phyloP scores from a whole-genome alignment of 2,797 vertebrate species.

The Tadarida brasiliensis region DNA sequence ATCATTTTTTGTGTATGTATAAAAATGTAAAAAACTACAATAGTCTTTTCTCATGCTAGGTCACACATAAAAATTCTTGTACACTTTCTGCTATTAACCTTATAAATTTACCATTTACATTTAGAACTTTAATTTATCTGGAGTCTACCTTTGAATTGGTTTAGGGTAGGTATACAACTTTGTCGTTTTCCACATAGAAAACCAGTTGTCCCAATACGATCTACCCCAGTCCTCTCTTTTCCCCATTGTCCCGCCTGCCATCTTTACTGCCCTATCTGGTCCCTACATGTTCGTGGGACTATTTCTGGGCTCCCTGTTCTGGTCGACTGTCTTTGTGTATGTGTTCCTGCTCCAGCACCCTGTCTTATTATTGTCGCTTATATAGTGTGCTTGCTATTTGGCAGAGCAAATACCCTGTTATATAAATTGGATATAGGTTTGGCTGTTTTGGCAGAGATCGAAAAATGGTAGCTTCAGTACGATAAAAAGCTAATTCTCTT shows the following conservation, averaged over 20 bases:
- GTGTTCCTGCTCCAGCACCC: not conserved
- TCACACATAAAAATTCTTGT: not conserved
- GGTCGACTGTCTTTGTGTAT: not conserved
- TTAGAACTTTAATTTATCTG: not conserved
- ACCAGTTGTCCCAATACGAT: not conserved
- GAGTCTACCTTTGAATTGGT: not conserved
- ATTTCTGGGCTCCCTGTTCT: not conserved
- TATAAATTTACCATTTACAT: not conserved
- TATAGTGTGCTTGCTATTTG: not conserved
- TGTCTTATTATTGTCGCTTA: not conserved
- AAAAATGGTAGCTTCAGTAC: not conserved
- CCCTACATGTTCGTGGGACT: not conserved
- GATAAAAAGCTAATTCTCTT: not conserved
- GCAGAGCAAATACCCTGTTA: not conserved
- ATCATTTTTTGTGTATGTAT: not conserved
- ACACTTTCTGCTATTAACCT: not conserved
- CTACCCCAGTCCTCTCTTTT: not conserved
- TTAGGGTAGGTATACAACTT: not conserved
- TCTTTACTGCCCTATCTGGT: not conserved
- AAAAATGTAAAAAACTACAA: not conserved
- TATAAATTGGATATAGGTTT: not conserved
- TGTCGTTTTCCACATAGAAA: not conserved
- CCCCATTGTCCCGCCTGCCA: not conserved
- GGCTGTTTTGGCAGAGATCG: constrained; percentile 1
- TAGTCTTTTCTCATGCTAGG: not conserved